These are phyloP conservation scores for Drosophila acutilabella DNA, from an alignment of 2,888 invertebrate species.

Conservation along the genomic window DNA sequence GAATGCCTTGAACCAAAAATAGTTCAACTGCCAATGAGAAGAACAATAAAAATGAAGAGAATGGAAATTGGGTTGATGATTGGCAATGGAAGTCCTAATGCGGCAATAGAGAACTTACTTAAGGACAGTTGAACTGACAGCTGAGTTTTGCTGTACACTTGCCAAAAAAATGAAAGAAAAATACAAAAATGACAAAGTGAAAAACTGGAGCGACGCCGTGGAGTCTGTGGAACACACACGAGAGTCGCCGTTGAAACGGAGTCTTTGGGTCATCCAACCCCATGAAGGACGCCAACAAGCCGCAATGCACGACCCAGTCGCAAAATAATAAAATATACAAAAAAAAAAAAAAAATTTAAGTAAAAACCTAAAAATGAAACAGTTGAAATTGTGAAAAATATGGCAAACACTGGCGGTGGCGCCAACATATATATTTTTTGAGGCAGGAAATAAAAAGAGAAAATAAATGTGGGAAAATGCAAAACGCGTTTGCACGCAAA, in stretches of 20 bases:
- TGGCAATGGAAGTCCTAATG: conserved; percentile 1
- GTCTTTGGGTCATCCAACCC: conserved; percentile 64
- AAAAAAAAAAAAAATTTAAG: neutral
- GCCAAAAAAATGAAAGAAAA: conserved; percentile 21
- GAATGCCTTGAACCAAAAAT: conserved; percentile 27
- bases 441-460: conserved; percentile 25
- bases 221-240: conserved; percentile 52
- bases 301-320: conserved; percentile 8
- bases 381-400: conserved; percentile 7
- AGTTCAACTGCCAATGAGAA: conserved; percentile 13
- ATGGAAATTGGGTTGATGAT: conserved; percentile 3
- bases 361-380: neutral
- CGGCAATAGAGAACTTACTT: neutral
- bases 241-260: conserved; percentile 43
- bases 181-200: neutral
- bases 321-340: neutral
- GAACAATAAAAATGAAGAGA: conserved; percentile 7
- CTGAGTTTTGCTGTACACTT: conserved; percentile 2
- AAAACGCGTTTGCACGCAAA: conserved; percentile 49
- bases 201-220: conserved; percentile 57
- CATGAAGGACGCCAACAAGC: conserved; percentile 40
- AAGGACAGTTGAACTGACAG: conserved; percentile 10
- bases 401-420: conserved; percentile 43
- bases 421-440: conserved; percentile 52
- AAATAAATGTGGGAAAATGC: conserved; percentile 34